Evolutionary conservation across 1,140 invertebrate species (phyloP).

Genomic region (Brachionus rotundiformis): DNA sequence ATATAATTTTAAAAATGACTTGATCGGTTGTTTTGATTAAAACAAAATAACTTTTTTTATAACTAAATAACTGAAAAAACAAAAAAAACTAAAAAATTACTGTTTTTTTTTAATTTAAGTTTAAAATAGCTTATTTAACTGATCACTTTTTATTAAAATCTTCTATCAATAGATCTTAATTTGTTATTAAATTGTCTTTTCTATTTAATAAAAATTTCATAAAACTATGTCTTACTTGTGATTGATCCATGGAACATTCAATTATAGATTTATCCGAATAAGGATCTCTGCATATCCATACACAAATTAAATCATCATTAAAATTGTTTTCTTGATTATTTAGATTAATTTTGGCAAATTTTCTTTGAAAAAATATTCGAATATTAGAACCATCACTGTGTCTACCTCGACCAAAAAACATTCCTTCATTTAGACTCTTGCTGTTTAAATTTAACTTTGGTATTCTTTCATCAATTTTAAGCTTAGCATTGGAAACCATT

Average conservation of each 20-base stretch:
- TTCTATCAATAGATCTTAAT: too few species aligned
- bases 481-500: neutral
- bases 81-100: too few species aligned
- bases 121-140: too few species aligned
- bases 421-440: slow-evolving; percentile 3
- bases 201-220: too few species aligned
- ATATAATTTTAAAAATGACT: too few species aligned
- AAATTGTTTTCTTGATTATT: slow-evolving; percentile 55
- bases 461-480: neutral
- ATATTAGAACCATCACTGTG: slow-evolving; percentile 51
- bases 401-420: slow-evolving; percentile 3
- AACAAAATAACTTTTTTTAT: too few species aligned
- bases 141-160: too few species aligned
- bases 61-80: too few species aligned
- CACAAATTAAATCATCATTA: slow-evolving; percentile 63
- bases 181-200: too few species aligned
- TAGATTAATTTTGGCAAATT: slow-evolving; percentile 61
- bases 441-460: neutral
- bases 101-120: too few species aligned
- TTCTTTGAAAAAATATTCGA: slow-evolving; percentile 64
- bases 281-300: slow-evolving; percentile 67
- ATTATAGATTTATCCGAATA: slow-evolving; percentile 55
- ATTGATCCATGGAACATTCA: slow-evolving; percentile 36
- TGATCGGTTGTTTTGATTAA: too few species aligned
- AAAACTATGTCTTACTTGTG: slow-evolving; percentile 23